These are phyloP conservation scores for Stegana nigrithorax DNA, from an alignment of 2,888 invertebrate genomes.

Conservation along the genomic window DNA sequence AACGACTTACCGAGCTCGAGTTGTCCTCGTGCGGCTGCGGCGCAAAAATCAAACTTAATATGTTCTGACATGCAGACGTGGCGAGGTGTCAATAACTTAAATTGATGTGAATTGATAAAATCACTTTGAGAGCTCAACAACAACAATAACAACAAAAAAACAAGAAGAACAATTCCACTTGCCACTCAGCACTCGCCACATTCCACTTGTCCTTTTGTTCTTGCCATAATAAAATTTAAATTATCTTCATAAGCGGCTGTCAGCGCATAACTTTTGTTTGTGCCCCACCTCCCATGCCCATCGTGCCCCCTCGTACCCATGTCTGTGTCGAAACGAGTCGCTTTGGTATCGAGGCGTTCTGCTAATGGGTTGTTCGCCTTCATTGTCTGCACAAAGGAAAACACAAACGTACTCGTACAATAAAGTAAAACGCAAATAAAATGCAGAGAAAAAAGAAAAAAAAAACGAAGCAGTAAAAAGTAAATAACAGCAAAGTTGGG, in stretches of 20 bases:
- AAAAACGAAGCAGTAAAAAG: neutral
- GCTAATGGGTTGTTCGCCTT: too few relatives aligned
- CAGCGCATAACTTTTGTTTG: too few relatives aligned
- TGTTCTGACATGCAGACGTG: constrained; percentile 7
- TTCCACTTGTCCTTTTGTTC: neutral
- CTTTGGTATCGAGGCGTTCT: too few relatives aligned
- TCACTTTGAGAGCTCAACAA: neutral
- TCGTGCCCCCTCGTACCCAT: too few relatives aligned
- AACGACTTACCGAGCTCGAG: too few relatives aligned
- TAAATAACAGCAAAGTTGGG: neutral
- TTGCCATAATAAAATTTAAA: neutral
- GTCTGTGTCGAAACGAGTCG: neutral
- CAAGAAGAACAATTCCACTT: neutral
- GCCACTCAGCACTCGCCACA: too few relatives aligned
- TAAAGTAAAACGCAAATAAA: too few relatives aligned
- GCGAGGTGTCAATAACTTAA: constrained; percentile 13
- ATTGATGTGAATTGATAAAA: constrained; percentile 15
- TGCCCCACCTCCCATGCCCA: too few relatives aligned
- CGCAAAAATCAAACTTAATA: neutral
- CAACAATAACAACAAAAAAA: neutral
- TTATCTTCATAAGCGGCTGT: neutral
- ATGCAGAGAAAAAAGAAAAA: neutral
- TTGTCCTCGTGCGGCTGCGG: too few relatives aligned
- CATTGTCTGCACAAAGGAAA: neutral
- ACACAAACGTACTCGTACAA: too few relatives aligned